Base-by-base conservation (phyloP, 1,140 invertebrate genomes). In the Drosophila saltans region DNA sequence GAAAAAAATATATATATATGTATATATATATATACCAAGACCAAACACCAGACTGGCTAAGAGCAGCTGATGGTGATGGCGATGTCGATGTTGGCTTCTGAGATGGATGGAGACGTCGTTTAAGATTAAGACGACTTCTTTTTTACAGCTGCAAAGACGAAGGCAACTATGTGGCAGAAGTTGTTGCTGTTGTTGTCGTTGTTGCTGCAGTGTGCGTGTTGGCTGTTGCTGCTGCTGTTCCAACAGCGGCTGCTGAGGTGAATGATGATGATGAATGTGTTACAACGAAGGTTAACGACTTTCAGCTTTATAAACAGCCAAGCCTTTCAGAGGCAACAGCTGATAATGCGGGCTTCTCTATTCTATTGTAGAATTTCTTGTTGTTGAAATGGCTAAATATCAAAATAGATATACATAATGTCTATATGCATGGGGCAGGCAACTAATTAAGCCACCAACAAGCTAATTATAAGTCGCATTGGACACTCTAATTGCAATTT, bases 241-340 rank as follows among this genome's bases (percentile, higher is more conserved):
- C 55, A 62, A 68, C 67, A 61, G 70, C 69, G 66, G 82, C 72
- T 82, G 82, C 71, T 65, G 74, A 80, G 84, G 84, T 88, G 84
- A 88, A 75, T 88, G 84, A 89, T 89, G 85, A 89, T 89, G 86
- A 91, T 90, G 86, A 90, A 86, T 90, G 80, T 88, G 86, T 90
- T 90, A 90, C 86, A 90, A 84, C 80, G 80, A 88, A 91, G 88
- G 88, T 91, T 91, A 91, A 91, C 88, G 88, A 91, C 88, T 84
- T 83, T 79, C 84, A 89, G 84, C 84, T 88, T 85, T 88, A 89
- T 83, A 89, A 88, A 88, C 83, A 86, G 66, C 69, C 33, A 36
- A 7, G 21, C 45, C 45, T 26, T 26, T 55, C 24, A 61, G 66
- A 61, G 66, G 26, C 43, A 77, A 83, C 76, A 84, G 80, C 80